Conservation (phyloP, 2,113 vertebrate species). For the Bubo bubo region DNA sequence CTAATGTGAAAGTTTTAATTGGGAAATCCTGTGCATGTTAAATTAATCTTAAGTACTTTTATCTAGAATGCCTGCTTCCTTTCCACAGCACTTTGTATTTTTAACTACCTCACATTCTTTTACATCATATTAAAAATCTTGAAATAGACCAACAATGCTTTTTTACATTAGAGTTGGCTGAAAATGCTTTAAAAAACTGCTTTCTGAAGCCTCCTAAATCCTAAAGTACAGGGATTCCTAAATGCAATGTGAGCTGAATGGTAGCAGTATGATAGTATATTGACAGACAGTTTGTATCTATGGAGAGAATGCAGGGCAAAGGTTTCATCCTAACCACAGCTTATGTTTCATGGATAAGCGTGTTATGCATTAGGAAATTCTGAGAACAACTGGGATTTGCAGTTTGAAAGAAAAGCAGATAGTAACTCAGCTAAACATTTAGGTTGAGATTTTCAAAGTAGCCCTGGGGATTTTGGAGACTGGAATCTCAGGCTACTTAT, state of each 20-base stretch:
- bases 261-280: not conserved
- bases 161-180: not conserved
- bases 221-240: not conserved
- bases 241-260: not conserved
- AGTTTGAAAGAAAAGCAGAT: conserved; percentile 15
- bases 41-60: conserved; percentile 76
- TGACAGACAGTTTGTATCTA: not conserved
- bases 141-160: not conserved
- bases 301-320: conserved; percentile 22
- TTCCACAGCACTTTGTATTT: conserved; percentile 15
- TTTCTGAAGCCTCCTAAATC: not conserved
- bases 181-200: not conserved
- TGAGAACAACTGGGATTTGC: conserved; percentile 33
- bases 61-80: conserved; percentile 59
- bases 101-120: conserved; percentile 23
- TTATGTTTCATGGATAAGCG: conserved; percentile 26
- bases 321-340: not conserved
- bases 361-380: not conserved
- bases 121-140: conserved; percentile 18
- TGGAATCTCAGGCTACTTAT: not conserved
- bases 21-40: conserved; percentile 74
- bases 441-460: not conserved
- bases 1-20: conserved; percentile 77
- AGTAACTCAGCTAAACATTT: not conserved
- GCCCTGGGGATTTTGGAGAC: not conserved